Conservation (phyloP, 2,113 vertebrate genomes). For the Proteles cristata region DNA sequence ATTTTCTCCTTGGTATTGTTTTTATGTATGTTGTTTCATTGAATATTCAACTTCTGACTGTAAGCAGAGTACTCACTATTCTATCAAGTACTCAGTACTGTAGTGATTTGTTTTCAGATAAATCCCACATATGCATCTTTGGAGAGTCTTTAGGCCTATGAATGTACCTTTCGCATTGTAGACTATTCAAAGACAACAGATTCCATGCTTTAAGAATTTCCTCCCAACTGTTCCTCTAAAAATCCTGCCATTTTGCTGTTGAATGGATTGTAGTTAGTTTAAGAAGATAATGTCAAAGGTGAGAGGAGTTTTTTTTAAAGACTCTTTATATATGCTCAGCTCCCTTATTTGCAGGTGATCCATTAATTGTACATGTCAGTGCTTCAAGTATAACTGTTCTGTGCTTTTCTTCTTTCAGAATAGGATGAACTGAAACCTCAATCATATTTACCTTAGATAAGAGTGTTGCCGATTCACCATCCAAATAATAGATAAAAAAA, state of each 20-base stretch:
- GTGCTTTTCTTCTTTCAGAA: not conserved
- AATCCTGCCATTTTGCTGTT: not conserved
- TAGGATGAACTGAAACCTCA: not conserved
- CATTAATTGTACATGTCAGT: not conserved
- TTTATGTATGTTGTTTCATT: not conserved
- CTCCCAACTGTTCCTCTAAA: not conserved
- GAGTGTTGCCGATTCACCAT: not conserved
- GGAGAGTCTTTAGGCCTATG: not conserved
- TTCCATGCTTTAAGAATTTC: not conserved
- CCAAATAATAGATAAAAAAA: not conserved
- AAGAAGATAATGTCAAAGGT: not conserved
- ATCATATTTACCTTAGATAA: not conserved
- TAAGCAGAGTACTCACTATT: too few relatives aligned
- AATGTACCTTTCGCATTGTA: too few relatives aligned
- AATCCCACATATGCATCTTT: fast-evolving
- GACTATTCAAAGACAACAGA: not conserved
- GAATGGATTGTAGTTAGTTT: not conserved
- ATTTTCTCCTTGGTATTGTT: not conserved
- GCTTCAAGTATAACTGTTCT: not conserved
- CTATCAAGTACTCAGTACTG: fast-evolving
- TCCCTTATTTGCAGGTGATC: not conserved
- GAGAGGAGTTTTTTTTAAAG: not conserved
- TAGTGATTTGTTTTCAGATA: not conserved
- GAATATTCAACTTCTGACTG: not conserved
- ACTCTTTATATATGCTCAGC: not conserved